A percentile compares a stretch with the other conserved stretches of the same genome.
Evolutionary conservation across 2,888 invertebrate genomes (phyloP).

Genomic region (Dyspetes luteomarginatus): DNA sequence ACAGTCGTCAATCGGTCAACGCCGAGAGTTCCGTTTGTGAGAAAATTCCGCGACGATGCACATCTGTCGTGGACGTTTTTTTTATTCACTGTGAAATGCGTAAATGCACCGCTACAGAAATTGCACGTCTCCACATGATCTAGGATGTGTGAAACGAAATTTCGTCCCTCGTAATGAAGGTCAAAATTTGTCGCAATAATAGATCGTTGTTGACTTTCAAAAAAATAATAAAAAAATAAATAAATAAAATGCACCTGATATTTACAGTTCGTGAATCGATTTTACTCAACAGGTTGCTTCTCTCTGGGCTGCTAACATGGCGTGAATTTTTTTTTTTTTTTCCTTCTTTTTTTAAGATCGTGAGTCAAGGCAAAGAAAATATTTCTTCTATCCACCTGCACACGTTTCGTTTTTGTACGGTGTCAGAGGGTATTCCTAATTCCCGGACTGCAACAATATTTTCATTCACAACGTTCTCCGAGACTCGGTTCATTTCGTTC

Average conservation of each 20-base stretch:
- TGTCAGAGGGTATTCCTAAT: slow-evolving; percentile 63
- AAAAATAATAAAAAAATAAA: slow-evolving; percentile 18
- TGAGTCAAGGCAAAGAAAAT: slow-evolving; percentile 63
- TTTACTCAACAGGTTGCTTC: slow-evolving; percentile 32
- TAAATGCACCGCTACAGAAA: slow-evolving; percentile 72
- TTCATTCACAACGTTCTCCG: slow-evolving; percentile 75
- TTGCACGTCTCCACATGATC: slow-evolving; percentile 39
- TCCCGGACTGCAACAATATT: slow-evolving; percentile 72
- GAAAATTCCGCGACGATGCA: slow-evolving; percentile 61
- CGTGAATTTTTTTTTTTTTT: slow-evolving; percentile 46
- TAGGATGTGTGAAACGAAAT: slow-evolving; percentile 72
- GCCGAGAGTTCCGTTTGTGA: slow-evolving; percentile 63
- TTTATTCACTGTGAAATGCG: slow-evolving; percentile 81
- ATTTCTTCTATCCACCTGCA: slow-evolving; percentile 66
- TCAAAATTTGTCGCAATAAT: slow-evolving; percentile 26
- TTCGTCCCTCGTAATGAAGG: slow-evolving; percentile 56
- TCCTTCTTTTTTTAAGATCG: slow-evolving; percentile 26
- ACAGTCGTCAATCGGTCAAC: slow-evolving; percentile 72
- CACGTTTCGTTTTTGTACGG: slow-evolving; percentile 30
- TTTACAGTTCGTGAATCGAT: slow-evolving; percentile 27
- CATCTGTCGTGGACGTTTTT: slow-evolving; percentile 73
- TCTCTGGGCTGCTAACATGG: not conserved
- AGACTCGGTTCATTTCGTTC: slow-evolving; percentile 65
- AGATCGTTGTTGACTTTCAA: no score
- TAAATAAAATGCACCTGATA: slow-evolving; percentile 25